Percentiles rank a stretch among this genome's conserved stretches.
Evolutionary conservation across 2,113 vertebrate species (phyloP).

Genomic region (Phrynosoma platyrhinos): DNA sequence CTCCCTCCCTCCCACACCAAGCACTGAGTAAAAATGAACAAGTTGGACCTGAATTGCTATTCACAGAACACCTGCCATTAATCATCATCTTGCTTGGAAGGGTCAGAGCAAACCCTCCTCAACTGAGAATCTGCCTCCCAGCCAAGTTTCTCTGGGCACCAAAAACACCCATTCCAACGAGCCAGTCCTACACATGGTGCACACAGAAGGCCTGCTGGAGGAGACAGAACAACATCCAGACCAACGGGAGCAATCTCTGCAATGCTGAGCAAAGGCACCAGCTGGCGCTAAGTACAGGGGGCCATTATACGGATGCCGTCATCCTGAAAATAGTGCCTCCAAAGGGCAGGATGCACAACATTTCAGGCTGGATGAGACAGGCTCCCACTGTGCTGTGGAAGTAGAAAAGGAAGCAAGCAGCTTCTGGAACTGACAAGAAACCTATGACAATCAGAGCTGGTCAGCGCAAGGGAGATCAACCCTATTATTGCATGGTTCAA

Average conservation of each 20-base stretch:
- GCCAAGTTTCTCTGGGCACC: slow-evolving; percentile 30
- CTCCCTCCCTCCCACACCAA: not conserved
- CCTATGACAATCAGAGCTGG: no score
- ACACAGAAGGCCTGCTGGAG: not conserved
- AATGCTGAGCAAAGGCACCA: slow-evolving; percentile 4
- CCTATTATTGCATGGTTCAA: not conserved
- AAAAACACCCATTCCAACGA: not conserved
- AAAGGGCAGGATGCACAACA: not conserved
- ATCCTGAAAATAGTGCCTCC: not conserved
- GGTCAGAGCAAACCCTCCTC: not conserved
- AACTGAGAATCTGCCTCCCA: slow-evolving; percentile 2
- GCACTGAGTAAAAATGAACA: not conserved
- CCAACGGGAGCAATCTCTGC: not conserved
- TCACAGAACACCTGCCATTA: slow-evolving; percentile 15
- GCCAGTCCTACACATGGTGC: not conserved
- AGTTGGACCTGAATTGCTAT: slow-evolving; percentile 1
- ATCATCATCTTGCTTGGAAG: slow-evolving; percentile 22
- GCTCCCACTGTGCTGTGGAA: not conserved
- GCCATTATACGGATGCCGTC: not conserved
- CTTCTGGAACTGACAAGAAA: not conserved
- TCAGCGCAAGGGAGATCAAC: not conserved
- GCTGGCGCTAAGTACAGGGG: not conserved
- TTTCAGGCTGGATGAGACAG: not conserved
- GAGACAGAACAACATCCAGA: not conserved
- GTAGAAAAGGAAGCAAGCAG: not conserved